These are phyloP conservation scores for Apocheima hispidaria DNA, from an alignment of 2,888 invertebrate genomes.

Conservation along the genomic window DNA sequence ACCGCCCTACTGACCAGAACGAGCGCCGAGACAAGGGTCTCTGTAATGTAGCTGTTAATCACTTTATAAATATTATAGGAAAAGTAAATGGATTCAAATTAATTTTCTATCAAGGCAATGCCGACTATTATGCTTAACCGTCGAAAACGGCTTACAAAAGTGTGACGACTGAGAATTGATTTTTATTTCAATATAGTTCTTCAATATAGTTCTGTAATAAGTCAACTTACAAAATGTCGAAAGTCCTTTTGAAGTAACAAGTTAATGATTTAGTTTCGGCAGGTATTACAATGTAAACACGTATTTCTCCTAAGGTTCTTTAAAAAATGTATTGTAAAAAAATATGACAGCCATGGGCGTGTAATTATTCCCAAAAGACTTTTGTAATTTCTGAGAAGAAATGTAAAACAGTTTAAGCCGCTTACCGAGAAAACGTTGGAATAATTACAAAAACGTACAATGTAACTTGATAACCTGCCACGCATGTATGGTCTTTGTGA, in stretches of 20 bases:
- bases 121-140: background rate
- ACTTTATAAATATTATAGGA: background rate
- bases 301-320: too few relatives aligned
- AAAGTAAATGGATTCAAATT: background rate
- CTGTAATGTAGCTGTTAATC: background rate
- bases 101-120: background rate
- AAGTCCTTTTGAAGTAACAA: too few relatives aligned
- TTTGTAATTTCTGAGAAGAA: slow-evolving; percentile 19
- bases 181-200: too few relatives aligned
- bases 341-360: background rate
- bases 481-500: background rate
- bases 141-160: background rate
- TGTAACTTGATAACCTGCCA: background rate
- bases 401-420: slow-evolving; percentile 48
- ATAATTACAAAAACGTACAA: slow-evolving; percentile 15
- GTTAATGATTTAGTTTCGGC: too few relatives aligned
- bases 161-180: too few relatives aligned
- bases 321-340: background rate
- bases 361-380: slow-evolving; percentile 15
- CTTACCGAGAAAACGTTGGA: slow-evolving; percentile 40
- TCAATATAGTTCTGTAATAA: too few relatives aligned
- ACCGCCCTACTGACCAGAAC: too few relatives aligned
- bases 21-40: background rate
- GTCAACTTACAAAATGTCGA: too few relatives aligned
- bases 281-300: background rate